These are phyloP conservation scores for Rhagonycha lutea DNA, from an alignment of 2,888 invertebrate species.

Conservation along the genomic window DNA sequence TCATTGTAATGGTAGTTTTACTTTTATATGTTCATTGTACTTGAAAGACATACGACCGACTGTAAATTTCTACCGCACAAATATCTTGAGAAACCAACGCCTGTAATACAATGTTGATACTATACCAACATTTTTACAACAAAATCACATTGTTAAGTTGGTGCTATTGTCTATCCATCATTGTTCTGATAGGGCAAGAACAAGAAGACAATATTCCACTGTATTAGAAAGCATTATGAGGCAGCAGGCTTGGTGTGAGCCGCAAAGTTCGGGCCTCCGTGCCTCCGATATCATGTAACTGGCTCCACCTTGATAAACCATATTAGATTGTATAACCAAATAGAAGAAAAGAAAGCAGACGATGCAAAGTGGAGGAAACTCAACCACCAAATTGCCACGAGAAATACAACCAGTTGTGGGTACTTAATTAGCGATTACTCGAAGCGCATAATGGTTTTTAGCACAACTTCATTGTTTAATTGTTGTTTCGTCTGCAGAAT, in stretches of 20 bases:
- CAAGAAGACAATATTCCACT: too few relatives aligned
- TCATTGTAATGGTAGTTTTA: constrained; percentile 14
- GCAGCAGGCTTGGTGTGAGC: too few relatives aligned
- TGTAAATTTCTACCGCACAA: constrained; percentile 4
- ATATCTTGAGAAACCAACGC: not conserved
- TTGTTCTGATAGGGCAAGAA: too few relatives aligned
- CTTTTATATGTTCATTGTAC: constrained; percentile 16
- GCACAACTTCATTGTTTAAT: not conserved
- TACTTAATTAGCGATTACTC: not conserved
- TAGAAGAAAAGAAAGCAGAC: too few relatives aligned
- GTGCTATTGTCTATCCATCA: not conserved
- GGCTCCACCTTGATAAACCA: too few relatives aligned
- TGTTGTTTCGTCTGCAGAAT: not conserved
- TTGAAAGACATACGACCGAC: constrained; percentile 14
- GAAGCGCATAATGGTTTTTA: not conserved
- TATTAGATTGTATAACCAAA: too few relatives aligned
- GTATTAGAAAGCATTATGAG: too few relatives aligned
- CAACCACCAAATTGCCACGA: too few relatives aligned
- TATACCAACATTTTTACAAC: not conserved
- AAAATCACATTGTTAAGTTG: not conserved
- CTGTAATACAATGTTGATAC: constrained; percentile 1
- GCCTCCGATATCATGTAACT: too few relatives aligned
- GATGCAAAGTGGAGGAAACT: too few relatives aligned
- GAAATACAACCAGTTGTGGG: not conserved
- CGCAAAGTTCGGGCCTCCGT: too few relatives aligned